These are phyloP conservation scores for Eriocheir sinensis DNA, from an alignment of 1,140 invertebrate genomes.

Conservation along the genomic window DNA sequence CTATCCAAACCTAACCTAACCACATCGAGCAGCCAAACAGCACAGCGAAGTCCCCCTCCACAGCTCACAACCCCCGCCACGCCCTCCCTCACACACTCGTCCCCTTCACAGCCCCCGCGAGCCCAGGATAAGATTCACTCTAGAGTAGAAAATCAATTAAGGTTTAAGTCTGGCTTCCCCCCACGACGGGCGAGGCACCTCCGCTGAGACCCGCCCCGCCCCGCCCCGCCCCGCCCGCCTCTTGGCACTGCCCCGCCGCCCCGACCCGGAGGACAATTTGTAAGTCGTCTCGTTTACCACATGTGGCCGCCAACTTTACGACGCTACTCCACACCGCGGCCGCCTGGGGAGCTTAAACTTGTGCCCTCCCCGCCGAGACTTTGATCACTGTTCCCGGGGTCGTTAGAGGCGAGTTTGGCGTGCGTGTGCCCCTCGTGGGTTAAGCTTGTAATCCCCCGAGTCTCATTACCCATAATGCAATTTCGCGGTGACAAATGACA, in stretches of 20 bases:
- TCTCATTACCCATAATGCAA: constrained; percentile 77
- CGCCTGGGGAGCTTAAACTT: constrained; percentile 29
- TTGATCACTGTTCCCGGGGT: background rate
- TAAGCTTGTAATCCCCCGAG: constrained; percentile 15
- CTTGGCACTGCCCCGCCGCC: constrained; percentile 59
- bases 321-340: constrained; percentile 57
- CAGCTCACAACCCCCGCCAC: background rate
- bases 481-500: constrained; percentile 77
- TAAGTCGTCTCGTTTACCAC: constrained; percentile 77
- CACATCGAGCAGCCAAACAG: too few relatives aligned
- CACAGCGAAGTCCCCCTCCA: background rate
- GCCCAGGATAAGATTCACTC: background rate
- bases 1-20: too few relatives aligned
- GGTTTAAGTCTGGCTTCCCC: background rate
- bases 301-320: constrained; percentile 77
- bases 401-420: background rate
- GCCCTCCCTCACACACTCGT: background rate
- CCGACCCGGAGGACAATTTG: constrained; percentile 69
- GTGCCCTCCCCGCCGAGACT: background rate
- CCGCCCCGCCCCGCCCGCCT: background rate
- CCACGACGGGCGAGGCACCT: background rate
- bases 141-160: constrained; percentile 8
- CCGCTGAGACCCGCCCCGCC: constrained; percentile 51
- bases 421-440: background rate
- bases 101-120: background rate